Conservation (phyloP, 2,888 invertebrate species). For the Diarsia rubi region DNA sequence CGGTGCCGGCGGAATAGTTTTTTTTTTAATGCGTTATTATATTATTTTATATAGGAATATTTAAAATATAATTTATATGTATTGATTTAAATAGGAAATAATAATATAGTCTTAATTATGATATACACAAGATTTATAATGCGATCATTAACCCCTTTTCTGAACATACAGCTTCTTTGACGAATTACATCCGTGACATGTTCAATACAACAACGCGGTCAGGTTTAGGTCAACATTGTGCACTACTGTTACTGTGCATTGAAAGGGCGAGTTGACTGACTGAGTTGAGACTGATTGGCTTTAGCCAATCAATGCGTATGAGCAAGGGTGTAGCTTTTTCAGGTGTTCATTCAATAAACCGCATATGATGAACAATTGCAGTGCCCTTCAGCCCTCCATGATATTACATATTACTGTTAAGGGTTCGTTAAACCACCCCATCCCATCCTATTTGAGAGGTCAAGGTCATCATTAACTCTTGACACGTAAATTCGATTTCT, state of each 20-base stretch:
- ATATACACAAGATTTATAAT: not conserved
- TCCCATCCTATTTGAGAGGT: not conserved
- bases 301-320: too few species aligned
- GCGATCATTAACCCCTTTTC: not conserved
- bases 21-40: too few species aligned
- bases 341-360: not conserved
- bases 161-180: not conserved
- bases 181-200: not conserved
- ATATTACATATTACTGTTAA: not conserved
- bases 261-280: not conserved
- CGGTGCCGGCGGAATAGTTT: too few species aligned
- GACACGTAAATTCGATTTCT: not conserved
- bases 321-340: too few species aligned
- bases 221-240: not conserved
- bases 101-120: too few species aligned
- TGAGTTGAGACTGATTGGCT: not conserved
- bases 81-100: too few species aligned
- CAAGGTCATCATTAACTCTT: not conserved
- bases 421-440: not conserved
- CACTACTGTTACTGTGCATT: not conserved
- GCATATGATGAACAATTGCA: not conserved
- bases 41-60: too few species aligned
- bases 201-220: not conserved
- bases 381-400: not conserved
- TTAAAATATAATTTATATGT: too few species aligned